Percentiles rank a stretch among this genome's conserved stretches.
phyloP scores from a whole-genome alignment of 2,113 vertebrate genomes.

The Mormyrus iriodes region DNA sequence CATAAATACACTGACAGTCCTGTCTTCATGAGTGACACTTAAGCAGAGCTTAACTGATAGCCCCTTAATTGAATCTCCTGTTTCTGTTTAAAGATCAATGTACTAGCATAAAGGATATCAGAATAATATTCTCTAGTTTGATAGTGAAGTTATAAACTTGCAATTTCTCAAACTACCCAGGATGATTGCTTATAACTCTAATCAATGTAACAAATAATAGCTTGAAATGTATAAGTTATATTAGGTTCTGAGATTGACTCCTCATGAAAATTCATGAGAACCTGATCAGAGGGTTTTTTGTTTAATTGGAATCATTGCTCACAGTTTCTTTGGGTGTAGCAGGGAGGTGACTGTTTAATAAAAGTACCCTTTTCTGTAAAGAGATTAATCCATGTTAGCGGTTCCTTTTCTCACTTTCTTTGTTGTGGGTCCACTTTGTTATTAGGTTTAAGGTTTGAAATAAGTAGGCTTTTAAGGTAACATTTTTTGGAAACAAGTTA shows the following conservation, averaged over 20 bases:
- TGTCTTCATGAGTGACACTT: not conserved
- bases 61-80: not conserved
- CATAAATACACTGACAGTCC: not conserved
- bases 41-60: not conserved
- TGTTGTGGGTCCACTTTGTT: too few species aligned
- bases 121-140: not conserved
- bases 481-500: not conserved
- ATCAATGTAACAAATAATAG: not conserved
- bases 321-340: not conserved
- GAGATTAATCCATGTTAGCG: not conserved
- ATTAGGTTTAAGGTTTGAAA: not conserved
- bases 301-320: not conserved
- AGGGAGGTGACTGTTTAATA: not conserved
- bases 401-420: not conserved
- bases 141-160: not conserved
- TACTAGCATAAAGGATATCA: not conserved
- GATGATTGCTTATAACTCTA: not conserved
- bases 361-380: not conserved
- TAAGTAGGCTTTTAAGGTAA: not conserved
- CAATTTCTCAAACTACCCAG: not conserved
- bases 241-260: not conserved
- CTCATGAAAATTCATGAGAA: not conserved
- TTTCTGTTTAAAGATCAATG: not conserved
- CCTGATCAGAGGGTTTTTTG: not conserved
- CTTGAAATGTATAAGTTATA: not conserved